phyloP scores from a whole-genome alignment of 1,140 invertebrate genomes.

The Drosophila insularis region DNA sequence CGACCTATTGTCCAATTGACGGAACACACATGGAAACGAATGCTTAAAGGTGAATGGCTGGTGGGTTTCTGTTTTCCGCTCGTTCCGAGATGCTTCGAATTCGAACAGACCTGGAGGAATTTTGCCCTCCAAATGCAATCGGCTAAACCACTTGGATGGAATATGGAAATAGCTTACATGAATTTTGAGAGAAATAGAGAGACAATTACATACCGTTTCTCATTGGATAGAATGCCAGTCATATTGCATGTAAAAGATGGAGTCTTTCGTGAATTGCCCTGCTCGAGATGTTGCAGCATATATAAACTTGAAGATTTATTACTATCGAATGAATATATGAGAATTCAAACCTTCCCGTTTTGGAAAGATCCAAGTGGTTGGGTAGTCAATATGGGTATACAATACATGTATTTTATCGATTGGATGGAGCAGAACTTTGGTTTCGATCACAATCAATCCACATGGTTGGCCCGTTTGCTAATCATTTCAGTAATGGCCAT shows the following conservation, averaged over 20 bases:
- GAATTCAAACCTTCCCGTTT: background rate
- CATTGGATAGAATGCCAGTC: conserved; percentile 8
- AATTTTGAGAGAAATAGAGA: too few relatives aligned
- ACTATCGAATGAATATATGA: background rate
- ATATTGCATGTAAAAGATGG: conserved; percentile 31
- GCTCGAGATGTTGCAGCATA: background rate
- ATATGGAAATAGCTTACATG: conserved; percentile 21
- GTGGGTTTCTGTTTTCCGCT: conserved; percentile 24
- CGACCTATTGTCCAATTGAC: background rate
- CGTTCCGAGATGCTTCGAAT: background rate
- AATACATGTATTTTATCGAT: conserved; percentile 8
- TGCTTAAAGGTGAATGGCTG: conserved; percentile 29
- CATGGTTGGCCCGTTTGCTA: conserved; percentile 9
- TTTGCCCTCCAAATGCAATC: conserved; percentile 9
- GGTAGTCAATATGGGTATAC: background rate
- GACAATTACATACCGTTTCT: conserved; percentile 20
- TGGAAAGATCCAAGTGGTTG: conserved; percentile 25
- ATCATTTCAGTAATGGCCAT: background rate
- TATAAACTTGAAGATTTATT: conserved; percentile 9
- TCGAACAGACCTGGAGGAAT: conserved; percentile 20
- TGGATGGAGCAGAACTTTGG: background rate
- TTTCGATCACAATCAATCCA: background rate
- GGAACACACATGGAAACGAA: conserved; percentile 23
- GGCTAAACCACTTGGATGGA: background rate
- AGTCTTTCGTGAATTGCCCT: conserved; percentile 21